These are phyloP conservation scores for Lycopodina hypogea DNA, from an alignment of 37 sponge, comb jelly and placozoan genomes.

Conservation along the genomic window DNA sequence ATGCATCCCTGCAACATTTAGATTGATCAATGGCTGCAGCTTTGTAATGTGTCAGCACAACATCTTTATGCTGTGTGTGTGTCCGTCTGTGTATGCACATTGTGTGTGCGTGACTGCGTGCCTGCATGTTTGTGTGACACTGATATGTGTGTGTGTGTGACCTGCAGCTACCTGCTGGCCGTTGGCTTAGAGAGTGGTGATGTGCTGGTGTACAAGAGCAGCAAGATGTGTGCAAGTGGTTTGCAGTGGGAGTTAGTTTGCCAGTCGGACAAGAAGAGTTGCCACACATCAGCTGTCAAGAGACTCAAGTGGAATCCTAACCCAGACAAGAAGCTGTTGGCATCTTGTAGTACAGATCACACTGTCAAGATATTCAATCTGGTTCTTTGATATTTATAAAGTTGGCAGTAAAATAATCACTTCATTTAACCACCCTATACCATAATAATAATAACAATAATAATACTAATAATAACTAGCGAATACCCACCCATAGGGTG, in stretches of 20 bases:
- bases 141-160: too few species aligned
- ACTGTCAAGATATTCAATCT: conserved; percentile 36
- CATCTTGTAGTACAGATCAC: conserved; percentile 50
- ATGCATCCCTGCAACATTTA: too few species aligned
- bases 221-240: neutral
- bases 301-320: conserved; percentile 69
- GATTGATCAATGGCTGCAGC: too few species aligned
- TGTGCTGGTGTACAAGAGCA: conserved; percentile 28
- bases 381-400: conserved; percentile 12
- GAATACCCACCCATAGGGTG: too few species aligned
- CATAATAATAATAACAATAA: conserved; percentile 1
- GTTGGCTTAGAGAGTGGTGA: conserved; percentile 68
- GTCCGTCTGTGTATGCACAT: too few species aligned
- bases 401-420: too few species aligned
- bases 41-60: too few species aligned
- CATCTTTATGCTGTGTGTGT: too few species aligned
- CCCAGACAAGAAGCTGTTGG: neutral
- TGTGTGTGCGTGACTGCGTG: too few species aligned
- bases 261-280: neutral
- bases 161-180: conserved; percentile 57
- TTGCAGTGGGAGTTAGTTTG: neutral
- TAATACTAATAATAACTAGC: too few species aligned
- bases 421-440: too few species aligned
- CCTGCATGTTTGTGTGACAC: too few species aligned
- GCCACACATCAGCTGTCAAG: conserved; percentile 60